phyloP scores from a whole-genome alignment of 1,140 invertebrate genomes.

The Drosophila setifemur region DNA sequence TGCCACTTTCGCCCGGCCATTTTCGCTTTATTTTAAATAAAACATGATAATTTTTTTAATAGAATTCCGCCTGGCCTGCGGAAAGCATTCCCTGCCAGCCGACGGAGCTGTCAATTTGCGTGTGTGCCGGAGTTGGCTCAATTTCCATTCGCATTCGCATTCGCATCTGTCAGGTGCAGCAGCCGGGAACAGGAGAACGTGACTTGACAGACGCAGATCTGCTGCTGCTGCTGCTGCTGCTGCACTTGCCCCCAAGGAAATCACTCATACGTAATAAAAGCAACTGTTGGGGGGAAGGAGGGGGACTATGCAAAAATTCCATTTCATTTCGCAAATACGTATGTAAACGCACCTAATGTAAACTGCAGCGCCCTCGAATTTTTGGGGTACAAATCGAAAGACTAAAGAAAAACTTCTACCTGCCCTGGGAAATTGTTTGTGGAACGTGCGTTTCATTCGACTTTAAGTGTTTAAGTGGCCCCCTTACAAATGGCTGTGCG shows the following conservation, averaged over 20 bases:
- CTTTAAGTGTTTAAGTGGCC: conserved; percentile 47
- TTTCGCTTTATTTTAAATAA: conserved; percentile 60
- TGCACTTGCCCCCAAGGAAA: conserved; percentile 46
- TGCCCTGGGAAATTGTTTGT: conserved; percentile 60
- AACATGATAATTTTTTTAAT: conserved; percentile 69
- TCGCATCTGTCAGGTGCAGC: conserved; percentile 35
- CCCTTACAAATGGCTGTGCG: conserved; percentile 20
- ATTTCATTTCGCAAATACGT: conserved; percentile 75
- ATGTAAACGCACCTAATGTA: conserved; percentile 69
- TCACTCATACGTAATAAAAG: conserved; percentile 55
- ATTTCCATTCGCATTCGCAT: conserved; percentile 28
- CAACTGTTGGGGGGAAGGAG: background rate
- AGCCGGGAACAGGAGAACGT: conserved; percentile 10
- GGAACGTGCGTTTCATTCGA: conserved; percentile 49
- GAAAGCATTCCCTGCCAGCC: background rate
- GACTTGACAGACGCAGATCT: conserved; percentile 20
- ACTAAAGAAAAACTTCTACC: conserved; percentile 24
- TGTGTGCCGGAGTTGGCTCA: conserved; percentile 34
- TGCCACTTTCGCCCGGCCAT: conserved; percentile 34
- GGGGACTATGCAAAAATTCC: conserved; percentile 52
- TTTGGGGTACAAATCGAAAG: too few species aligned
- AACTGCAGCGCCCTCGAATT: too few species aligned
- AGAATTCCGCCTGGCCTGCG: conserved; percentile 46
- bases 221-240: too few species aligned
- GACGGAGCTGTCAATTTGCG: conserved; percentile 46